Conservation (phyloP, 2,888 invertebrate genomes). For the Chrysina gloriosa region DNA sequence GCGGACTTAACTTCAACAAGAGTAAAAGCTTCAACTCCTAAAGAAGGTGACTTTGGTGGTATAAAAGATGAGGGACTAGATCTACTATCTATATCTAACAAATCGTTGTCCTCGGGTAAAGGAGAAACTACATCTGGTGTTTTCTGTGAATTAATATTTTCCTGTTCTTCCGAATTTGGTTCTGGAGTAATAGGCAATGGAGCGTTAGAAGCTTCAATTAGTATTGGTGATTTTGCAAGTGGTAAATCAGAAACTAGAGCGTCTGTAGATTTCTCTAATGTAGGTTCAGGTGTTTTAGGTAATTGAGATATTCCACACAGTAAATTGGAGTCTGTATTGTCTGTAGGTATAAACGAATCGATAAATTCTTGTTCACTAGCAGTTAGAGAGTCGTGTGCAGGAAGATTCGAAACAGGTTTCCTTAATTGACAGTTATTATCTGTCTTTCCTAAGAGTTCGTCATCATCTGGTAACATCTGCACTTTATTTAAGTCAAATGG, state of each 20-base stretch:
- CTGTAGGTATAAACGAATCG: constrained; percentile 54
- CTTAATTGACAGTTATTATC: constrained; percentile 47
- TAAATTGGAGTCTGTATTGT: constrained; percentile 41
- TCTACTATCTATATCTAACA: not conserved
- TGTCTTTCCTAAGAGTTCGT: constrained; percentile 56
- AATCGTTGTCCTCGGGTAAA: constrained; percentile 15
- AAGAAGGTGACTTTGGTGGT: not conserved
- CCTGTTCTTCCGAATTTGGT: constrained; percentile 34
- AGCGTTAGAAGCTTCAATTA: constrained; percentile 40
- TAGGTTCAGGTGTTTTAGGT: constrained; percentile 42
- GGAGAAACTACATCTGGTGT: constrained; percentile 36
- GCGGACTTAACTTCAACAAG: not conserved
- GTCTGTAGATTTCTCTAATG: not conserved
- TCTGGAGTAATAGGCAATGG: constrained; percentile 43
- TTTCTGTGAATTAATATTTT: not conserved
- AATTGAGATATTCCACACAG: constrained; percentile 47
- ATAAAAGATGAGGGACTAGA: not conserved
- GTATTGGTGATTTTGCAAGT: constrained; percentile 36
- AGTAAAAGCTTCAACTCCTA: not conserved
- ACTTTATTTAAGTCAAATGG: constrained; percentile 72
- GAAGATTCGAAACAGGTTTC: constrained; percentile 57
- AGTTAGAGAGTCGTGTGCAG: constrained; percentile 54
- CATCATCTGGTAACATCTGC: constrained; percentile 69
- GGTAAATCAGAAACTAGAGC: constrained; percentile 20
- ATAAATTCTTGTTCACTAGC: constrained; percentile 47